Evolutionary conservation across 2,797 vertebrate species (phyloP).

Genomic region (Tangara arthus): DNA sequence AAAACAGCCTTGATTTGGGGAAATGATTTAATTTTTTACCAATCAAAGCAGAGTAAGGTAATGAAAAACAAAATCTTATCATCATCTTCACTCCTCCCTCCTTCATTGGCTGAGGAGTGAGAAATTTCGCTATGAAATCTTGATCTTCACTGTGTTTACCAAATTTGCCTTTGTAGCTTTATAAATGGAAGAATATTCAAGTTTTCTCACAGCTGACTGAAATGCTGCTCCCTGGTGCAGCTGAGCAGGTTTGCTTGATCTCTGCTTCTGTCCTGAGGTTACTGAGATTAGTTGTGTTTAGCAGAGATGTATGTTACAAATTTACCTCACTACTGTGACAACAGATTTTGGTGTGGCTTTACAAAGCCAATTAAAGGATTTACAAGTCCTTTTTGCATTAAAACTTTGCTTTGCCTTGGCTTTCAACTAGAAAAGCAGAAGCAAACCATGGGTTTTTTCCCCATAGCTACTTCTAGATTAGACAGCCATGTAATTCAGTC

Average conservation of each 20-base stretch:
- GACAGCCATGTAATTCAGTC: neutral
- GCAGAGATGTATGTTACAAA: neutral
- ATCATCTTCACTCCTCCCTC: neutral
- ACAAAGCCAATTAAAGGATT: neutral
- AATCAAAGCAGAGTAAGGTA: neutral
- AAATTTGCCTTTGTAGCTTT: neutral
- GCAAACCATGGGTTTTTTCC: accelerated
- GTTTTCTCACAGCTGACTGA: neutral
- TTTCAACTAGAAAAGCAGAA: neutral
- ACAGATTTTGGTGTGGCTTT: neutral
- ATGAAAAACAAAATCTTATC: neutral
- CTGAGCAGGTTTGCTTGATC: neutral
- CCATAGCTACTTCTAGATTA: neutral
- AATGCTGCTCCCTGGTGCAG: neutral
- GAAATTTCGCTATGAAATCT: neutral
- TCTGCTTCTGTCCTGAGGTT: neutral
- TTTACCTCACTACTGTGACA: neutral
- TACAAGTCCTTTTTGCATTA: neutral
- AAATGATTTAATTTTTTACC: neutral
- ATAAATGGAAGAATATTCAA: neutral
- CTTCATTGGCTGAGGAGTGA: neutral
- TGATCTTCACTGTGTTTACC: neutral
- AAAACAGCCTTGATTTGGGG: neutral
- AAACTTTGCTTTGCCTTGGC: neutral
- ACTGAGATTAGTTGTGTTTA: neutral